Base-by-base conservation (phyloP, 2,113 vertebrate genomes). In the Notothenia coriiceps region DNA sequence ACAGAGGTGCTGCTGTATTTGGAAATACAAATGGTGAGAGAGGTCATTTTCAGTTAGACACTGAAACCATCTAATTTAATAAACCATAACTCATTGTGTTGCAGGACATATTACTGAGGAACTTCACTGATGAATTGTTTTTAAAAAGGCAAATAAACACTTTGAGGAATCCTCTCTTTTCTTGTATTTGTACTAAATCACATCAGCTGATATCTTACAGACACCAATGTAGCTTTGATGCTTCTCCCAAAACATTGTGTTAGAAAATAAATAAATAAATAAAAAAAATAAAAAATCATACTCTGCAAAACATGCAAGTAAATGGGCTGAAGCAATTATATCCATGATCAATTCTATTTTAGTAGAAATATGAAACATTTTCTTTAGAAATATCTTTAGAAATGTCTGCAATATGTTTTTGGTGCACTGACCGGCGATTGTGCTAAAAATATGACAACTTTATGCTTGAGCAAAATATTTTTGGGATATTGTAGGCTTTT, bases 21-120 rank as follows among this genome's bases (percentile, higher is more conserved):
- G 74, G 74, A 70, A 78, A 60, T 63, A 51, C 74, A 50, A 5
- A 52, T 56, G 55, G 51, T 70, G 65, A 29, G 47, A 85, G 78
- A 89, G 86, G 80, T 88, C 73, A 85, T 86, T 82, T 74, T 49
- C 65, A 80, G 85, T 74, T 63, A 60, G 66, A 57, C 51, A 88
- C 71, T 87, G 74, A 92, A 86, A 85, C 49, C 47, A 62, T 85
- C 85, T 88, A 40, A 89, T 93, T 88, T 89, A 81, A 91, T 80
- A 83, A 82, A 79, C 67, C 46, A 78, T 90, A 87, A 83, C 46
- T 92, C 82, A 87, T 44, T 35, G 71, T 80, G 70, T 78, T 2
- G 29, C 22, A 20, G 20, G 43, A 73, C 54, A 56, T 72, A 73
- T 80, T 78, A 84, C 75, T 52, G 49, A 54, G 20, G 43, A 59